phyloP scores from a whole-genome alignment of 2,888 invertebrate genomes.

The Torymus auratus region DNA sequence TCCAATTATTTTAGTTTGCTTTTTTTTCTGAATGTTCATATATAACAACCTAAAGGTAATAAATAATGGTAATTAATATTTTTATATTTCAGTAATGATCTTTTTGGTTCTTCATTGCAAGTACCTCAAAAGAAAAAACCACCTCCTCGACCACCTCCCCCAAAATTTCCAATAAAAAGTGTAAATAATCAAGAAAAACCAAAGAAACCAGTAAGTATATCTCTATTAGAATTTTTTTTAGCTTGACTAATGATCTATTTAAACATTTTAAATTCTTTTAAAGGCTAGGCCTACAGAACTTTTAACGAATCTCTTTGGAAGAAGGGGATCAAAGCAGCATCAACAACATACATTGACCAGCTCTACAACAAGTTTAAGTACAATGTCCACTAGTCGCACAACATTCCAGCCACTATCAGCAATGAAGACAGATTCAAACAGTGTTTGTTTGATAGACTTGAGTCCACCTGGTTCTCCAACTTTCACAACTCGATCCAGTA shows the following conservation, averaged over 20 bases:
- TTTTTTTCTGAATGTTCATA: no score
- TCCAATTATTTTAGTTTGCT: no score
- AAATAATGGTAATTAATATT: slow-evolving; percentile 8
- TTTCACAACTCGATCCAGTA: slow-evolving; percentile 85
- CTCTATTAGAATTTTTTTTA: not conserved
- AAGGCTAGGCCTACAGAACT: slow-evolving; percentile 73
- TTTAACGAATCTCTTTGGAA: slow-evolving; percentile 70
- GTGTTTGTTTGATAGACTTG: slow-evolving; percentile 83
- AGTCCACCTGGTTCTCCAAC: slow-evolving; percentile 87
- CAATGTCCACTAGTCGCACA: slow-evolving; percentile 54
- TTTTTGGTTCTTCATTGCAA: slow-evolving; percentile 74
- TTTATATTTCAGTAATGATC: slow-evolving; percentile 66
- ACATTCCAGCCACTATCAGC: slow-evolving; percentile 60
- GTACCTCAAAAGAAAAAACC: slow-evolving; percentile 82
- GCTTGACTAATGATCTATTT: not conserved
- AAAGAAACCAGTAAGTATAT: slow-evolving; percentile 61
- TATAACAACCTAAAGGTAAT: not conserved
- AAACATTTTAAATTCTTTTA: slow-evolving; percentile 31
- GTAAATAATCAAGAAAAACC: slow-evolving; percentile 68
- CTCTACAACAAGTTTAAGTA: slow-evolving; percentile 17
- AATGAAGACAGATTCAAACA: slow-evolving; percentile 58
- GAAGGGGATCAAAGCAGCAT: slow-evolving; percentile 61
- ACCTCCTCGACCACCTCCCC: slow-evolving; percentile 85
- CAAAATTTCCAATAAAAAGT: slow-evolving; percentile 76
- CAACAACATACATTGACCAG: slow-evolving; percentile 49